Evolutionary conservation across 2,113 vertebrate species (phyloP).

Genomic region (Pyxicephalus adspersus): DNA sequence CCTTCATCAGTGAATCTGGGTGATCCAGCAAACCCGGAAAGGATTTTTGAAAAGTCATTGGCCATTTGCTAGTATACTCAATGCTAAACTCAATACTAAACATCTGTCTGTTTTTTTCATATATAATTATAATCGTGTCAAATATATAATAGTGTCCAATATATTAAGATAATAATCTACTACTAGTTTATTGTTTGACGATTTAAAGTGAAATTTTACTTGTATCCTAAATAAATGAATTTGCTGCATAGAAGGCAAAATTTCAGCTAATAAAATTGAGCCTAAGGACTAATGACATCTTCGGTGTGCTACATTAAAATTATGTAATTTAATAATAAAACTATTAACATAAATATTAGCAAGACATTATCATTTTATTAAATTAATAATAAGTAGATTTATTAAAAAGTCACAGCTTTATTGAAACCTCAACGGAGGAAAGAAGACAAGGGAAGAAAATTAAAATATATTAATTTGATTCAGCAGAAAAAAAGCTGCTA

Average conservation of each 20-base stretch:
- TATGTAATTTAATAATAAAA: conserved; percentile 69
- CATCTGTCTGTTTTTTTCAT: too few relatives aligned
- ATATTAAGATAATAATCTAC: too few relatives aligned
- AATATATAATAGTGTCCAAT: too few relatives aligned
- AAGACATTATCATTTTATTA: conserved; percentile 73
- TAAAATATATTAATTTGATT: conserved; percentile 73
- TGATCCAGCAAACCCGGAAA: too few relatives aligned
- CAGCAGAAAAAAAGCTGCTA: conserved; percentile 71
- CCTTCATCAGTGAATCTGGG: too few relatives aligned
- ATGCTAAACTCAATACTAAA: too few relatives aligned
- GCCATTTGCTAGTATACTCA: too few relatives aligned
- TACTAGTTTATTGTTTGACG: conserved; percentile 17
- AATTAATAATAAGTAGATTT: conserved; percentile 72
- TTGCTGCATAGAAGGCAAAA: conserved; percentile 64
- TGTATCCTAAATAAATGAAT: conserved; percentile 66
- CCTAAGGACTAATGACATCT: conserved; percentile 61
- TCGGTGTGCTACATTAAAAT: conserved; percentile 62
- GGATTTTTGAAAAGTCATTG: too few relatives aligned
- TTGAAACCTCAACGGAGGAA: conserved; percentile 74
- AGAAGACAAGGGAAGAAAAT: conserved; percentile 69
- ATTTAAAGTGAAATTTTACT: conserved; percentile 59
- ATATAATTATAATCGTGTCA: too few relatives aligned
- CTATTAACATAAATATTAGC: conserved; percentile 68
- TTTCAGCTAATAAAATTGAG: conserved; percentile 61
- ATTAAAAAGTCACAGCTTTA: conserved; percentile 67